Conservation (phyloP, 64 coral and sea anemone genomes). For the Astreopora myriophthalma region DNA sequence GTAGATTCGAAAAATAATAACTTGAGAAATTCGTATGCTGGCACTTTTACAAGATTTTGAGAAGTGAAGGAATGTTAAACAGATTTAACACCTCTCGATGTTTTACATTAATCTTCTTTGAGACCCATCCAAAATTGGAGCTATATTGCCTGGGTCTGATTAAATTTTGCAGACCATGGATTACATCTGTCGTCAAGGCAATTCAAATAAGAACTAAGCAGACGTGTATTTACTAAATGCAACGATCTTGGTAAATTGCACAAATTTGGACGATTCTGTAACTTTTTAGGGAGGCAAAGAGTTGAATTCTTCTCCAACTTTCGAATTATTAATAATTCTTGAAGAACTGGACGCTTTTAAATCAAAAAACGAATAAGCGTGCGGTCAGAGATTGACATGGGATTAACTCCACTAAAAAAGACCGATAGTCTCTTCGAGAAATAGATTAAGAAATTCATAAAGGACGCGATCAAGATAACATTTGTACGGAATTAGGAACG, state of each 20-base stretch:
- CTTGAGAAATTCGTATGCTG: not conserved
- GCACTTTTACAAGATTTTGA: not conserved
- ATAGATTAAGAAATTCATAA: not conserved
- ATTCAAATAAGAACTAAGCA: not conserved
- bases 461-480: not conserved
- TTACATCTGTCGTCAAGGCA: not conserved
- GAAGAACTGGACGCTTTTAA: not conserved
- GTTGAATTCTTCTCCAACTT: not conserved
- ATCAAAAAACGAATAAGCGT: not conserved
- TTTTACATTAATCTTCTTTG: not conserved
- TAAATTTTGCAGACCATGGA: not conserved
- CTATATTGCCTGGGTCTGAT: not conserved
- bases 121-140: not conserved
- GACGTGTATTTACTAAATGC: no score
- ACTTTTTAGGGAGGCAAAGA: not conserved
- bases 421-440: not conserved
- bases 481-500: not conserved
- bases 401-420: not conserved
- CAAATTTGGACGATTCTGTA: not conserved
- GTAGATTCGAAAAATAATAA: not conserved
- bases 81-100: not conserved
- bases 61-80: not conserved
- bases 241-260: not conserved
- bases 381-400: not conserved
- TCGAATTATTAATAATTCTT: not conserved